Base-by-base conservation (phyloP, 2,113 vertebrate species). In the Empidonax traillii region DNA sequence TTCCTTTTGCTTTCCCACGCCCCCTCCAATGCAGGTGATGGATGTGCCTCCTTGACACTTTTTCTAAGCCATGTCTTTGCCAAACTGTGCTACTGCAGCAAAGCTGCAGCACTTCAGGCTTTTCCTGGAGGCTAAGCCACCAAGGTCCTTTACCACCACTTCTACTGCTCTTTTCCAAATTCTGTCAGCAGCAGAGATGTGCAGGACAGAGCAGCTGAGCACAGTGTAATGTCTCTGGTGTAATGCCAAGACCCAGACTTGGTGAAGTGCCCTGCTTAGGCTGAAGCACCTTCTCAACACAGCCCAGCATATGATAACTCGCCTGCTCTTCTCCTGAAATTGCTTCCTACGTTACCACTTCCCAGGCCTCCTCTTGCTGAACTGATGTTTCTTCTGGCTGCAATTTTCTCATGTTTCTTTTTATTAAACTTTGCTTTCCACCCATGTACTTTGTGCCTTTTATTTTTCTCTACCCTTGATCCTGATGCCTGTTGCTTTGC, bases 41-140 rank as follows among this genome's bases (percentile, higher is more conserved):
- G 19, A 24, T 3, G 1, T 24, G 44, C 19, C 24, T 18, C 9
- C 10, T 7, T 8, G 22, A 1, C 3, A 1, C 30, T 9, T 43
- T 61, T 59, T 37, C 52, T 12, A 33, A 53, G 35, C 41, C 3
- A 1, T 43, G 61, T n/a, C 28, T 82, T 56, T 66, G 27, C 25
- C 30, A 28, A 9, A 27, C 62, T 31, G 5, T n/a, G 28, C 33
- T 41, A 3, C 19, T 37, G 35, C 63, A 72, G 44, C 3, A 6
- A 56, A 25, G 23, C 31, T 63, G 47, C 56, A 46, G 20, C 10
- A 15, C 20, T 51, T 31, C 5, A 76, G 18, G n/a, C 24, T 80
- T 77, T 43, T 49, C 24, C 13, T 1, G 0, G 18, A 43, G 56
- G 58, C 0, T 0, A 2, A 41, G 28, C 18, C 2, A 6, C 14